Evolutionary conservation across 2,113 vertebrate genomes (phyloP), one percentile per base, ranked within the genome.

Genomic region (Phoenicopterus ruber): DNA sequence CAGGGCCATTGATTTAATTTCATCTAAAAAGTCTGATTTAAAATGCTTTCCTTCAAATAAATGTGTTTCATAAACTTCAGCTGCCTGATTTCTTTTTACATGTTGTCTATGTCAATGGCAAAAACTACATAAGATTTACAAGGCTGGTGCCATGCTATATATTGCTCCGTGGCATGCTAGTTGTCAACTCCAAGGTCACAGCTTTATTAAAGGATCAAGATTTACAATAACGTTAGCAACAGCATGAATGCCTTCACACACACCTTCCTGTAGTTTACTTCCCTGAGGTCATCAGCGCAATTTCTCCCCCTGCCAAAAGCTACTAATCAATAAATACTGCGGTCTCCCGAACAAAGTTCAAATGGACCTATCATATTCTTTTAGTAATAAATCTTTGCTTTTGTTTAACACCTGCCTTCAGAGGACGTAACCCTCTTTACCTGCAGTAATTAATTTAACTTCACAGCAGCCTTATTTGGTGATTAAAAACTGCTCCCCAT

Each of bases 141-240:
- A 74, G 67, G 55, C 40, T 86, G 42, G 55, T 63, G 71, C 71
- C 74, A 47, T 40, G 59, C 63, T 81, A 34, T 70, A 13, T 93
- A 94, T 88, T 93, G 87, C 82, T 95, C 46, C 2, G 1, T 40
- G 21, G 87, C 0, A 0, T 70, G 66, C n/a, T 40, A 47, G 78
- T 88, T 97, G 95, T 96, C 91, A 95, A 28, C 78, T 90, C 63
- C 95, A 97, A 97, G 97, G 97, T 96, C 97, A 95, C 84, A 96
- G 84, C 96, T 96, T 96, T 97, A 96, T 96, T 97, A 96, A 93
- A 93, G 84, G 91, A 86, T 61, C 47, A 78, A 96, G 97, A 97
- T 97, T 97, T 97, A 97, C 89, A 97, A 90, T 88, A 94, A 95
- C 0, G 7, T 83, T 94, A 95, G 71, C 63, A 88, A 80, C 17